These are phyloP conservation scores for Acrobasis suavella DNA, from an alignment of 2,888 invertebrate species.

Conservation along the genomic window DNA sequence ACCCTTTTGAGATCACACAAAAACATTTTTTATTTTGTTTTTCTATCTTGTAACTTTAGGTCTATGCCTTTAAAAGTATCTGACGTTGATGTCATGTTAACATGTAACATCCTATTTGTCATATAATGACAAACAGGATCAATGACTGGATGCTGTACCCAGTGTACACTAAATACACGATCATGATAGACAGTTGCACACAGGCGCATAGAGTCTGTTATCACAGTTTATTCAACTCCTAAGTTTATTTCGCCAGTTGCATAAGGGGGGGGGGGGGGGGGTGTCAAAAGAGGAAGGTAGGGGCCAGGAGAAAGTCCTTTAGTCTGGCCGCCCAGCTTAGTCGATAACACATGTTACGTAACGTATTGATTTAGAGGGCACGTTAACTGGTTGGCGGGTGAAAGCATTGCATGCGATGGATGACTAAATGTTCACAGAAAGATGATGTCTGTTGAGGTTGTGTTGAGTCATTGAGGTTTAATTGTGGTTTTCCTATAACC, in stretches of 20 bases:
- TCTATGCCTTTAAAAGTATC: no score
- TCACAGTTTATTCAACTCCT: constrained; percentile 1
- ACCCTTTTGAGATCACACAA: no score
- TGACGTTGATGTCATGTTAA: no score
- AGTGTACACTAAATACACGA: neutral
- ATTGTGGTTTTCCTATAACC: neutral
- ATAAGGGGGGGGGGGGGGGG: neutral
- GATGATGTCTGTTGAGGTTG: neutral
- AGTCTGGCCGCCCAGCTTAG: constrained; percentile 9
- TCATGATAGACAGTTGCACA: neutral
- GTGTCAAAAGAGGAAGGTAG: neutral
- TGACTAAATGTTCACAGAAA: neutral
- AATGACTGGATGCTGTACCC: no score
- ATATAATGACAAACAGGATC: no score
- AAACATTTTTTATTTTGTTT: no score
- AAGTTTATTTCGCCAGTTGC: neutral
- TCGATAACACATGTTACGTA: constrained; percentile 5
- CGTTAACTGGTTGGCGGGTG: constrained; percentile 11
- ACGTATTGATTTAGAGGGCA: constrained; percentile 16
- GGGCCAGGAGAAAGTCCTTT: constrained; percentile 2
- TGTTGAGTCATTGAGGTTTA: neutral
- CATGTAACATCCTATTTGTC: no score
- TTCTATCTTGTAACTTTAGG: no score
- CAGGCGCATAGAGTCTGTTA: neutral
- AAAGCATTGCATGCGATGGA: constrained; percentile 2